Conservation (phyloP, 1,140 invertebrate species). For the Drosophila lini region DNA sequence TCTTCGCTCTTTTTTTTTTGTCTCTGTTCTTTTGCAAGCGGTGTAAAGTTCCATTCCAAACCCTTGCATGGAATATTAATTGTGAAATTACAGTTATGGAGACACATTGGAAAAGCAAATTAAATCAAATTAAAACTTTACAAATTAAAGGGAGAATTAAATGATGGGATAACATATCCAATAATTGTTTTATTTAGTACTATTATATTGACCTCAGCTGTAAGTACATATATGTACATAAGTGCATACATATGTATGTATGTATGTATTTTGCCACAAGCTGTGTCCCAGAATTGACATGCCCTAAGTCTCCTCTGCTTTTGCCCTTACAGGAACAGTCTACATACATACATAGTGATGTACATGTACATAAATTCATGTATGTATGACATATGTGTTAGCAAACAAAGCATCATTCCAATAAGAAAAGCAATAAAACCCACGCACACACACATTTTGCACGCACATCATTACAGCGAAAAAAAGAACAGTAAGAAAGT, state of each 20-base stretch:
- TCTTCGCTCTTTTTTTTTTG: background rate
- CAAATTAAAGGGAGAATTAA: too few relatives aligned
- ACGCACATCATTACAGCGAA: conserved; percentile 2
- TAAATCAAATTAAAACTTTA: too few relatives aligned
- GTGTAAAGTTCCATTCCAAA: background rate
- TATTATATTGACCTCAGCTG: too few relatives aligned
- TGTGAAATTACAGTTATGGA: background rate
- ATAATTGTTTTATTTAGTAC: background rate
- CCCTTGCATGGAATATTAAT: background rate
- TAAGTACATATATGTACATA: background rate
- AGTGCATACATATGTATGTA: background rate
- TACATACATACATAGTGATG: background rate
- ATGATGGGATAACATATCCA: too few relatives aligned
- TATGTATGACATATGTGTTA: background rate
- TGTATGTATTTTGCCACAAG: background rate
- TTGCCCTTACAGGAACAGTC: background rate
- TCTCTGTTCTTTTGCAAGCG: background rate
- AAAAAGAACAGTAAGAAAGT: conserved; percentile 15
- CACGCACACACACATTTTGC: background rate
- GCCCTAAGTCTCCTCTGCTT: background rate
- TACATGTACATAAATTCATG: background rate
- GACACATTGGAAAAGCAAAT: too few relatives aligned
- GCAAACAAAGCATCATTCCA: conserved; percentile 11
- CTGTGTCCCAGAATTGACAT: conserved; percentile 3
- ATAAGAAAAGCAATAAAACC: conserved; percentile 11